Conservation (phyloP, 2,797 vertebrate species). For the Microctenopoma stevenorrisi region DNA sequence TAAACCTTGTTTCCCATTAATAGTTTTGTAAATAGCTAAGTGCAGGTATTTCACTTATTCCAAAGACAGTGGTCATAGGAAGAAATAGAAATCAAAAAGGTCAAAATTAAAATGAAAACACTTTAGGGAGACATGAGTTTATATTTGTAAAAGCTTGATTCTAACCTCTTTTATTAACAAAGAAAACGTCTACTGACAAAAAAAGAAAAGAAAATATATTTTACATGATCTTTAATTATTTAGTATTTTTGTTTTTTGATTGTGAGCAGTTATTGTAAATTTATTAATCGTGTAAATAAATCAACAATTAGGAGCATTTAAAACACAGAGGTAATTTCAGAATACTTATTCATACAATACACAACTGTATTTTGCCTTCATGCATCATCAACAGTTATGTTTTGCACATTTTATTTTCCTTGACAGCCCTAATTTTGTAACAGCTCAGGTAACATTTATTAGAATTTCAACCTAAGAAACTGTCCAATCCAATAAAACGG, state of each 20-base stretch:
- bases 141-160: background rate
- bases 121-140: background rate
- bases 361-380: too few relatives aligned
- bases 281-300: background rate
- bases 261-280: background rate
- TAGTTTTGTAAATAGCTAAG: background rate
- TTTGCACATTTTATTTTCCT: conserved; percentile 1
- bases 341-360: too few relatives aligned
- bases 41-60: conserved; percentile 3
- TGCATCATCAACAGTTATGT: background rate
- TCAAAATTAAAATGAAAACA: conserved; percentile 3
- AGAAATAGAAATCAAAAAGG: background rate
- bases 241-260: background rate
- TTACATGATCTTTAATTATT: background rate
- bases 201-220: background rate
- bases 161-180: background rate
- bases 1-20: conserved; percentile 4
- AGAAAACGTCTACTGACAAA: background rate
- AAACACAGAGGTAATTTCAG: background rate
- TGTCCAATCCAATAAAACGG: background rate
- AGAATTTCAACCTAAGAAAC: conserved; percentile 1
- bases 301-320: background rate
- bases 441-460: background rate
- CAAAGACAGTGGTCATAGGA: background rate
- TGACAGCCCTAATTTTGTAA: background rate